A percentile compares a stretch with the other conserved stretches of the same genome.
These are phyloP conservation scores for Orgyia antiqua DNA, from an alignment of 2,888 invertebrate species.

Conservation along the genomic window DNA sequence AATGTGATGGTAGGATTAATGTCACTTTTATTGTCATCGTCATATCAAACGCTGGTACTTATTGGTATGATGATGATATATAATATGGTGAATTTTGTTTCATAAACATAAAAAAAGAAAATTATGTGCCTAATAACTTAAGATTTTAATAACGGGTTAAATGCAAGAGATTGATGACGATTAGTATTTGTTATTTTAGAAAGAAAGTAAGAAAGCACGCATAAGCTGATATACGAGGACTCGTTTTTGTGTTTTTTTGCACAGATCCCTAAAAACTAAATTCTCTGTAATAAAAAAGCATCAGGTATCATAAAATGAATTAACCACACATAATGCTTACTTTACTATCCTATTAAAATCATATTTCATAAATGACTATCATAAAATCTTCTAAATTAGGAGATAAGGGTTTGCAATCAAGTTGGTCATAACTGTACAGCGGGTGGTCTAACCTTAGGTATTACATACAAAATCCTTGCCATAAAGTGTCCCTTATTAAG, in stretches of 20 bases:
- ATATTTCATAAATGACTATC: conserved; percentile 30
- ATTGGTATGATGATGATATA: background rate
- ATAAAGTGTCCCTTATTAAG: conserved; percentile 32
- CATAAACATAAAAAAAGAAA: too few species aligned
- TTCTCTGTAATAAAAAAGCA: too few species aligned
- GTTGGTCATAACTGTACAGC: conserved; percentile 2
- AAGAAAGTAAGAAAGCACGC: too few species aligned
- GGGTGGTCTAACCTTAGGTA: conserved; percentile 28
- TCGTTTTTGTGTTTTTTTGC: too few species aligned
- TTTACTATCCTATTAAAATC: conserved; percentile 16
- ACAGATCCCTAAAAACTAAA: too few species aligned
- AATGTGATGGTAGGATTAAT: background rate
- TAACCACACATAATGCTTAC: conserved; percentile 4
- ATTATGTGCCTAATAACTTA: too few species aligned
- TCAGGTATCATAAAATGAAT: too few species aligned
- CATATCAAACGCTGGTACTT: too few species aligned
- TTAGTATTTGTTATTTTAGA: too few species aligned
- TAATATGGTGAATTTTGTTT: background rate
- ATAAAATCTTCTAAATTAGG: conserved; percentile 35
- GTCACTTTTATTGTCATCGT: background rate
- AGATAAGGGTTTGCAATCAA: conserved; percentile 40
- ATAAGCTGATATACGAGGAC: too few species aligned
- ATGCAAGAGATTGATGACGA: too few species aligned
- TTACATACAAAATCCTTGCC: conserved; percentile 29
- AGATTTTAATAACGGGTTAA: too few species aligned